Evolutionary conservation across 2,888 invertebrate species (phyloP), one percentile per base, ranked within the genome.

Genomic region (Synanthedon vespiformis): DNA sequence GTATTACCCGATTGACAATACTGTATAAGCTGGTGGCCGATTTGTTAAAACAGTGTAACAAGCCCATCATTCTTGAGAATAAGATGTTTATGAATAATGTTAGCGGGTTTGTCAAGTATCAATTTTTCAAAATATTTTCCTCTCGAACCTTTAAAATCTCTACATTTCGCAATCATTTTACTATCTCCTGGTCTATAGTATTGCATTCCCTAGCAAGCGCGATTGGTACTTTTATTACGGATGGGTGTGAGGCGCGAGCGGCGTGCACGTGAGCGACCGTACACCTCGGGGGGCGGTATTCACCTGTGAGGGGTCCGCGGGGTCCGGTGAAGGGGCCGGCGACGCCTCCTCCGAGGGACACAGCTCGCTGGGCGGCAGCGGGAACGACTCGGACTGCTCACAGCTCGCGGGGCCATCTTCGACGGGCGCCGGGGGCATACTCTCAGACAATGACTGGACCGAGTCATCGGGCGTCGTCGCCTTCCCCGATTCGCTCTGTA

Each of bases 271-370:
- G 49, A 27, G 16, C 49, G 27, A 16, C 49, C 16, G 11, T 49
- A 34, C 34, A 34, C 34, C 34, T 34, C n/a, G 44, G 44, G 44
- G 72, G 56, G 58, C 74, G 68, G 76, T 84, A 84, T 73, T 85
- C 85, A 87, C 86, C 86, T 87, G 86, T 59, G 53, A 53, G 61
- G 51, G 54, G 59, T 54, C 52, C 51, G 54, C 54, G 57, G 60
- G 57, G 22, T 34, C 34, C 8, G 34, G 34, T 10, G 34, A 34
- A 34, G 58, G 44, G 44, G 55, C 53, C 50, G 59, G 54, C 55
- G 54, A 55, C n/a, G 58, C 55, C 14, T 48, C 53, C 51, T 61
- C 61, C 27, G 57, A 54, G 53, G 57, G 60, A 54, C 60, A 55
- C 27, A 59, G 63, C 53, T 64, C 67, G 59, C 61, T 58, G 56